Base-by-base conservation (phyloP, 2,888 invertebrate genomes). In the Apamea anceps region DNA sequence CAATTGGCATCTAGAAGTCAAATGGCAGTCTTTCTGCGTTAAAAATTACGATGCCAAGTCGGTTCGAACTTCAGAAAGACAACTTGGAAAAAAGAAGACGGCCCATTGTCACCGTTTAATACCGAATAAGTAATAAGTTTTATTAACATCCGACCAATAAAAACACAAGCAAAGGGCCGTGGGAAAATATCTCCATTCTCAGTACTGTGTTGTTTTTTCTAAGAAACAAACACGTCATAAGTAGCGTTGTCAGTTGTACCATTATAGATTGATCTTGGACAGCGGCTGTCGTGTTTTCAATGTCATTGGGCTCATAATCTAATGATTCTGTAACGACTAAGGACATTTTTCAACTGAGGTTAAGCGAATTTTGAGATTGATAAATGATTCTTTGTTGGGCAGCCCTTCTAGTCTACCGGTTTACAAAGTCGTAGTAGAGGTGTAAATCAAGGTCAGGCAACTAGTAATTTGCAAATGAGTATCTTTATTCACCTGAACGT, bases 111-210 rank as follows among this genome's bases (percentile, higher is more conserved):
- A 75, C 66, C 62, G 10, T 75, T 65, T 67, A 51, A 51, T 57
- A 37, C 32, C 32, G 7, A 75, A 57, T 70, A 54, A 37, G 70
- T 37, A 76, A 76, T 67, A 77, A 51, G 42, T 63, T 77, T 28
- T 62, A 76, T 79, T 73, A 72, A 51, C 70, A 83, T 63, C 76
- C 42, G 12, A 77, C 76, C 60, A 79, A 76, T 79, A 79, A 75
- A 84, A 81, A 72, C 72, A 70, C 66, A 82, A 75, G 81, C 85
- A 75, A 85, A 93, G 92, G 93, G 93, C 94, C 93, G 94, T 94
- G 94, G 91, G 94, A 93, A 93, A 91, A 89, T 81, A 88, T 84
- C 82, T 70, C 79, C 63, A 88, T 93, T 93, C 93, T 89, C 79
- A 87, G 92, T 91, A 93, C 80, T 83, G 63, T 79, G 81, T 80